These are phyloP conservation scores for Brachypteracias leptosomus DNA, from an alignment of 2,113 vertebrate species.

Conservation along the genomic window DNA sequence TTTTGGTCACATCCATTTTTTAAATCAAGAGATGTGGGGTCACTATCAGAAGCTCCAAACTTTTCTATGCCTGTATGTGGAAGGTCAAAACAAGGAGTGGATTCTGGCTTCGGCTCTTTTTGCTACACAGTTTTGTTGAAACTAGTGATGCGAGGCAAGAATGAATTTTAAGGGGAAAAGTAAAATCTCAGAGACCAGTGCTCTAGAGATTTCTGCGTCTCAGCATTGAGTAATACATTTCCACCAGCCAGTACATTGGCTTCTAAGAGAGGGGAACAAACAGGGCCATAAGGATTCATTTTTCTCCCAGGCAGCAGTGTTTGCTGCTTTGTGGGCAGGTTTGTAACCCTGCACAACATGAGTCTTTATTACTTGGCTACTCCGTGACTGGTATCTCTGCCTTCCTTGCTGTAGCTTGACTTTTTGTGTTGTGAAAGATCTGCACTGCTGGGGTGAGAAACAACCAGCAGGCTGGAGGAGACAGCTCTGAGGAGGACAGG, in stretches of 20 bases:
- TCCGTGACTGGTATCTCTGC: neutral
- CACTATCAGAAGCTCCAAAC: neutral
- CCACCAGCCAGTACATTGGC: neutral
- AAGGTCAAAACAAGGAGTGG: neutral
- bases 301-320: neutral
- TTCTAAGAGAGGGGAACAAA: neutral
- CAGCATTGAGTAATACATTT: neutral
- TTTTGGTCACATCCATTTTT: neutral
- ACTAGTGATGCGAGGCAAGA: neutral
- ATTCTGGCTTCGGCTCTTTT: neutral
- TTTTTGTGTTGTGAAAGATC: neutral
- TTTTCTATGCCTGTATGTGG: neutral
- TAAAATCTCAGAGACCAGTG: neutral
- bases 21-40: neutral
- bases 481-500: neutral
- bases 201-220: neutral
- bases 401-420: neutral
- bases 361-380: neutral
- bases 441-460: neutral
- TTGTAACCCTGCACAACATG: neutral
- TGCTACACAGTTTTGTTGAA: neutral
- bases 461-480: neutral
- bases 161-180: neutral
- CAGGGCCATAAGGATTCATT: neutral
- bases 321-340: conserved; percentile 8